Base-by-base conservation (phyloP, 2,888 invertebrate species). In the Cryptocephalus moraei region DNA sequence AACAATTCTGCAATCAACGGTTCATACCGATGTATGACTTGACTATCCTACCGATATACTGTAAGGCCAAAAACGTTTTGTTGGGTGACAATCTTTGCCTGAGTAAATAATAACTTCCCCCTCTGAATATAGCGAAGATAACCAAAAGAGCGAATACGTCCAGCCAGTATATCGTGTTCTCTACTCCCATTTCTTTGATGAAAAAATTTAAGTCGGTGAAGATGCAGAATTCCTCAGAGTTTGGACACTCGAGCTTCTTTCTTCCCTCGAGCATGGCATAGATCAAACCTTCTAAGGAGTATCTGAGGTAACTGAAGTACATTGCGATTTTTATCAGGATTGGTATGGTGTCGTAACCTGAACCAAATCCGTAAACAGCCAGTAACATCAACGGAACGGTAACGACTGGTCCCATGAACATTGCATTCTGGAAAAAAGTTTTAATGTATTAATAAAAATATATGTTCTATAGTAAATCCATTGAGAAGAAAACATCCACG, bases 381-480 rank as follows among this genome's bases (percentile, higher is more conserved):
- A 94, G 75, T 47, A 95, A 70, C 79, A 95, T 88, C 9, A 95
- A 73, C 0, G 94, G 94, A 6, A 93, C 93, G 45, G 85, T 78
- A 48, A 86, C 64, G 1, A 89, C 86, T 11, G 95, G 93, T 0
- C 93, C 95, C 58, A 92, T 74, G 68, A 94, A 95, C 70, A 92
- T 88, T 32, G 85, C 82, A 62, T 90, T 90, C 90, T 90, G 71
- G 9, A 73, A 73, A 54, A 41, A 45, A 22, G 6, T 2, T 2
- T 22, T 22, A 22, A 22, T 6, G 22, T 22, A 22, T 22, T 22
- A 22, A 22, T 22, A 22, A 22, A 22, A 22, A 22, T 22, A 22
- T 22, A 2, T 22, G 22, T 22, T 22, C 22, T 22, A 22, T n/a
- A n/a, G n/a, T n/a, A n/a, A n/a, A n/a, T n/a, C n/a, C n/a, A n/a